A percentile compares a stretch with the other conserved stretches of the same genome.
Evolutionary conservation across 1,140 invertebrate species (phyloP).

Genomic region (Paracyclopina nana): DNA sequence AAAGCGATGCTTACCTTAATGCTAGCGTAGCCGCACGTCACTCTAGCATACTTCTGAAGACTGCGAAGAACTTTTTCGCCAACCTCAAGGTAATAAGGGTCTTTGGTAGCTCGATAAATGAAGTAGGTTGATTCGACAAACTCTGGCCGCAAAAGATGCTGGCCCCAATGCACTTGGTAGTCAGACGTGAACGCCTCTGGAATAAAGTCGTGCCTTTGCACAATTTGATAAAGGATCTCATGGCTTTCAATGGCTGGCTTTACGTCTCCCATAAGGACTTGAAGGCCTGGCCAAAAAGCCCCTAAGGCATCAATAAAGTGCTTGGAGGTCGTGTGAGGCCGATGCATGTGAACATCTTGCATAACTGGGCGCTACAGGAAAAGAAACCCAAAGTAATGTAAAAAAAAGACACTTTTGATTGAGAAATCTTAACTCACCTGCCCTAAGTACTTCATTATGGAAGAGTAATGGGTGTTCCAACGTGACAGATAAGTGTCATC

Average conservation of each 20-base stretch:
- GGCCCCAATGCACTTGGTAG: conserved; percentile 92
- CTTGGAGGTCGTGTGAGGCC: conserved; percentile 77
- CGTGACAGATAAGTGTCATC: conserved; percentile 52
- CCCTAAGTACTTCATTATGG: conserved; percentile 88
- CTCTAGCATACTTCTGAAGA: conserved; percentile 67
- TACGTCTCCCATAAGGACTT: conserved; percentile 74
- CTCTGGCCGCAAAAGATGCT: conserved; percentile 87
- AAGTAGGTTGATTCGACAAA: conserved; percentile 97
- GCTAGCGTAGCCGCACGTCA: conserved; percentile 88
- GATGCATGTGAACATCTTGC: conserved; percentile 94
- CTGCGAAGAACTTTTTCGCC: conserved; percentile 74
- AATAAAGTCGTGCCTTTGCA: conserved; percentile 87
- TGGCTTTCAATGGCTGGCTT: conserved; percentile 93
- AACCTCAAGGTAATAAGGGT: conserved; percentile 85
- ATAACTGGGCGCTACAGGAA: conserved; percentile 72
- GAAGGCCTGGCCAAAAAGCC: conserved; percentile 90
- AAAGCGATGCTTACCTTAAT: conserved; percentile 43
- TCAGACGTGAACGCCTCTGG: conserved; percentile 92
- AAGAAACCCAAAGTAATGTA: conserved; percentile 17
- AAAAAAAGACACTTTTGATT: neutral
- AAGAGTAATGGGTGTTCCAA: conserved; percentile 56
- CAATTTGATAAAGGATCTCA: conserved; percentile 84
- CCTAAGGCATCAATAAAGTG: conserved; percentile 94
- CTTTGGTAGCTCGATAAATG: conserved; percentile 76
- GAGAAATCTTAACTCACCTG: conserved; percentile 16